Evolutionary conservation across 2,888 invertebrate genomes (phyloP), one percentile per base, ranked within the genome.

Genomic region (Timema cristinae): DNA sequence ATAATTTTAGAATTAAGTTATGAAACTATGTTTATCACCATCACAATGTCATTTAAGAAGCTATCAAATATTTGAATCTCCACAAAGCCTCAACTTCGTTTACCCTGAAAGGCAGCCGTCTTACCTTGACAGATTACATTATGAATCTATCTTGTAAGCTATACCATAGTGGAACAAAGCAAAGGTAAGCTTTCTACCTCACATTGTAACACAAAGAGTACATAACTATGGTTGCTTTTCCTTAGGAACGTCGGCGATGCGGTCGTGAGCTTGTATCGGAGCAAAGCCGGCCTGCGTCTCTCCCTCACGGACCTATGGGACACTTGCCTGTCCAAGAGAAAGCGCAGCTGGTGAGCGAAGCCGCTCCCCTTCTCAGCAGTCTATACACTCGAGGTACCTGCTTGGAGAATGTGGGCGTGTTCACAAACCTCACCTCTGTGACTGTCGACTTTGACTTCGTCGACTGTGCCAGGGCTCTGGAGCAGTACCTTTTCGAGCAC

Each of bases 191-290:
- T 32, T 32, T 1, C 32, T 32, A 32, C 32, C 32, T 32, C 32
- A 32, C 32, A 4, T 1, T 32, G 32, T 32, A 32, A 32, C 32
- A 32, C 32, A 32, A 32, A 32, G 16, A 5, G 15, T 63, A 63
- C 15, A n/a, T 11, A n/a, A 63, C 2, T 52, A 2, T 52, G 54
- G 54, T 32, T 4, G 32, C 32, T 59, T 66, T 50, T 68, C 9
- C 70, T 47, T 56, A 79, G 79, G 67, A 79, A 79, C 70, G 78
- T 79, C 50, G 79, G 79, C 11, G 79, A 79, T 74, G 79, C 79
- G 11, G 76, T 79, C 50, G 72, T 78, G 52, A 77, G 73, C 9
- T 75, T 79, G 51, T 74, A 75, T 50, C 71, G 74, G 6, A 74
- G 76, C 54, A 70, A 75, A 73, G 72, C 54, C 70, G 75, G 75